phyloP scores from a whole-genome alignment of 2,113 vertebrate species.

The Clinocottus analis region DNA sequence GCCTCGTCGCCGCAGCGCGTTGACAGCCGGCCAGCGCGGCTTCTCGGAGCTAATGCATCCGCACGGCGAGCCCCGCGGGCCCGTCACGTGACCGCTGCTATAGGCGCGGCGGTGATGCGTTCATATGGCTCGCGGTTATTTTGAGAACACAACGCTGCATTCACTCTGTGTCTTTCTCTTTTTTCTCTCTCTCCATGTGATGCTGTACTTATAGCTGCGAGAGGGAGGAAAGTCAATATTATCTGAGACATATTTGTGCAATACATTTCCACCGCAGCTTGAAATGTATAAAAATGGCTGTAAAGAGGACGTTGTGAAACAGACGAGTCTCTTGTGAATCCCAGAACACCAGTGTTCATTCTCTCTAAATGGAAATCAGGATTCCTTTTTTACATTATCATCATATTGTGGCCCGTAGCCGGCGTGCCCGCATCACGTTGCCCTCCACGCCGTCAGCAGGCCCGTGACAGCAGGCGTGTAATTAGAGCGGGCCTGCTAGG shows the following conservation, averaged over 20 bases:
- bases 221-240: neutral
- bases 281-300: neutral
- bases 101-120: neutral
- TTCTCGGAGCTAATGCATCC: constrained; percentile 34
- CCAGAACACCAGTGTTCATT: neutral
- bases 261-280: neutral
- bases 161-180: neutral
- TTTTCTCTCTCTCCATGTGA: too few species aligned
- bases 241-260: neutral
- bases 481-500: constrained; percentile 69
- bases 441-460: neutral
- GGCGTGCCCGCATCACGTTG: neutral
- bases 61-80: too few species aligned
- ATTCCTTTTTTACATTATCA: neutral
- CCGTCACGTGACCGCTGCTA: constrained; percentile 55
- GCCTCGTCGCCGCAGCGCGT: neutral
- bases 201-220: neutral
- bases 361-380: neutral
- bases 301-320: neutral
- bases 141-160: neutral
- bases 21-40: constrained; percentile 11
- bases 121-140: neutral
- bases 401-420: neutral
- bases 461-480: constrained; percentile 27
- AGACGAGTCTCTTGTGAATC: neutral